A percentile compares a stretch with the other conserved stretches of the same genome.
phyloP scores from a whole-genome alignment of 1,140 invertebrate species.

The Grapholita molesta region DNA sequence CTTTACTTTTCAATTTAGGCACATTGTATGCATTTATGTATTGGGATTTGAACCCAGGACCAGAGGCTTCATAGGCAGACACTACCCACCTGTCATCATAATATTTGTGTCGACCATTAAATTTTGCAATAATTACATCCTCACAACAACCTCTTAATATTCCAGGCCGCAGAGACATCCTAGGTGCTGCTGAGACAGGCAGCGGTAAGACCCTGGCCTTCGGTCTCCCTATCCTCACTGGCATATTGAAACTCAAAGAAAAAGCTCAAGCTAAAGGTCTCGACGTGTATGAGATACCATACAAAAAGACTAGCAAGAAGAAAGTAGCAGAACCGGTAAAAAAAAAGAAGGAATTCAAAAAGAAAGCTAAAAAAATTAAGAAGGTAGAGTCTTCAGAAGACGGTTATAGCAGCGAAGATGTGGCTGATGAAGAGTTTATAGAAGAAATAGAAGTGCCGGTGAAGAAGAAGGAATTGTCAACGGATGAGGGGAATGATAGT shows the following conservation, averaged over 20 bases:
- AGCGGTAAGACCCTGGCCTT: conserved; percentile 99
- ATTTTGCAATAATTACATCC: not conserved
- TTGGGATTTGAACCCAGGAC: too few species aligned
- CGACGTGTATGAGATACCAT: conserved; percentile 66
- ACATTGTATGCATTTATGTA: too few species aligned
- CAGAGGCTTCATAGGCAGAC: too few species aligned
- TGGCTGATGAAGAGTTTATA: conserved; percentile 41
- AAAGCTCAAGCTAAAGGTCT: conserved; percentile 53
- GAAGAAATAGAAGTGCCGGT: conserved; percentile 55
- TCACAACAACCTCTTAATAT: conserved; percentile 20
- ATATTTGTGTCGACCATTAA: too few species aligned
- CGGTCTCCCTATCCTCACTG: conserved; percentile 93
- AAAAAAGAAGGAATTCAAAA: conserved; percentile 48
- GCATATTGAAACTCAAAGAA: conserved; percentile 87
- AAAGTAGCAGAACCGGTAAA: conserved; percentile 28
- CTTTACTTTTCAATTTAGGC: too few species aligned
- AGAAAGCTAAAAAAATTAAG: conserved; percentile 26
- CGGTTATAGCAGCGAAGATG: conserved; percentile 54
- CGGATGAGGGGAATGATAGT: conserved; percentile 51
- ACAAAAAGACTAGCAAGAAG: conserved; percentile 57
- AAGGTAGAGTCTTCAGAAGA: conserved; percentile 59
- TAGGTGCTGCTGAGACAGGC: conserved; percentile 98
- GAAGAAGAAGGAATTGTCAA: conserved; percentile 43
- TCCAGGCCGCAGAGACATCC: conserved; percentile 87
- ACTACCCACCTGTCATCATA: too few species aligned